Percentiles rank a stretch among this genome's conserved stretches.
phyloP scores from a whole-genome alignment of 2,113 vertebrate species.

The Rhea pennata region DNA sequence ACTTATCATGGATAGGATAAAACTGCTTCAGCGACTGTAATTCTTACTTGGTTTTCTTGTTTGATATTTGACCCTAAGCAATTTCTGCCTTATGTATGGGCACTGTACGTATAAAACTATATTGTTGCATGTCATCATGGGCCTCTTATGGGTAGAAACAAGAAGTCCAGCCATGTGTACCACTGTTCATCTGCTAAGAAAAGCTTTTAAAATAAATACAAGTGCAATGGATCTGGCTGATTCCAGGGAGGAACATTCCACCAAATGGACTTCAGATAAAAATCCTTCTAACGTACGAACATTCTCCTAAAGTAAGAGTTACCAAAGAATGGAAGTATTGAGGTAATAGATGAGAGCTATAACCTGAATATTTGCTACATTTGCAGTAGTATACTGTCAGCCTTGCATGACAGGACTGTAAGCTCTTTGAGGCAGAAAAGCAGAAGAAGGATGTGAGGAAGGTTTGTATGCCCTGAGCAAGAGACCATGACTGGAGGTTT shows the following conservation, averaged over 20 bases:
- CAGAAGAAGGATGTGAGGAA: background rate
- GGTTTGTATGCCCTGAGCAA: rapidly evolving
- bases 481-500: background rate
- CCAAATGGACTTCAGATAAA: background rate
- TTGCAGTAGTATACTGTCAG: background rate
- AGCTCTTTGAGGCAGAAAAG: background rate
- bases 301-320: background rate
- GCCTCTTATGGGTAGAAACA: background rate
- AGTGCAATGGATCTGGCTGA: background rate
- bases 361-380: background rate
- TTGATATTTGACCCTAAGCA: background rate
- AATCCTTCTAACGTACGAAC: background rate
- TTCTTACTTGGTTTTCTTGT: background rate
- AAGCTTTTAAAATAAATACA: background rate
- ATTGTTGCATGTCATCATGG: background rate
- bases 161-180: background rate
- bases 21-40: background rate
- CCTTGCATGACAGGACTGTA: rapidly evolving
- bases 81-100: background rate
- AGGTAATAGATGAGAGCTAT: background rate
- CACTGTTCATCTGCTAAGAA: background rate
- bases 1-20: background rate
- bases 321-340: background rate
- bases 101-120: background rate
- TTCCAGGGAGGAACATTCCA: background rate